Base-by-base conservation (phyloP, 2,888 invertebrate genomes). In the Aquatica leii region DNA sequence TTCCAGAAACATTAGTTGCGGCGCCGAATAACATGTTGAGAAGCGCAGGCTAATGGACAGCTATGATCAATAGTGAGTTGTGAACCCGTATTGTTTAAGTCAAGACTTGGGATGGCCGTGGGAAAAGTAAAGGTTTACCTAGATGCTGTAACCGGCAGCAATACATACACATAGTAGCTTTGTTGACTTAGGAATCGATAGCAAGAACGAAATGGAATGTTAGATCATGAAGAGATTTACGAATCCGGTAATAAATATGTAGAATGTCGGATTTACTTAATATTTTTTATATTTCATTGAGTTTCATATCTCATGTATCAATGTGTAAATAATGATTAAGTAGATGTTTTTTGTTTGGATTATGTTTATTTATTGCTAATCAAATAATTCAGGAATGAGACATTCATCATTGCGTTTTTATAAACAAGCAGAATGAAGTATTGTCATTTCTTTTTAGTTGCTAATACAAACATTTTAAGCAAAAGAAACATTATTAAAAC, bases 61-160 rank as follows among this genome's bases (percentile, higher is more conserved):
- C 73, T 76, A 75, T 75, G 77, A 77, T 77, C 77, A 77, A 77
- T 77, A 76, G 76, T 77, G 74, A 77, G 76, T 78, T 78, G 78
- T 72, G 78, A 76, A 72, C 76, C 71, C 69, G 77, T 78, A 79
- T 78, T 78, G 79, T 79, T 78, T 76, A 56, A 55, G 56, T 56
- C 66, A 58, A 66, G 76, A 71, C 73, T 73, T 74, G 67, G 66
- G 71, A 77, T 75, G 77, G 74, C 76, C 78, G 78, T 78, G 78
- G 77, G 78, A 78, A 78, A 78, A 74, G 78, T 68, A 78, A 78
- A 78, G 78, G 72, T 74, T 74, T 68, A 67, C 67, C 64, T 67
- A 69, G 63, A 62, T 65, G 58, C 52, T 55, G 66, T 59, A 65
- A 59, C 64, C 61, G 58, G 61, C 65, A 65, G 65, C 65, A 35